Conservation (phyloP, 1,140 invertebrate species). For the Whitmania pigra region DNA sequence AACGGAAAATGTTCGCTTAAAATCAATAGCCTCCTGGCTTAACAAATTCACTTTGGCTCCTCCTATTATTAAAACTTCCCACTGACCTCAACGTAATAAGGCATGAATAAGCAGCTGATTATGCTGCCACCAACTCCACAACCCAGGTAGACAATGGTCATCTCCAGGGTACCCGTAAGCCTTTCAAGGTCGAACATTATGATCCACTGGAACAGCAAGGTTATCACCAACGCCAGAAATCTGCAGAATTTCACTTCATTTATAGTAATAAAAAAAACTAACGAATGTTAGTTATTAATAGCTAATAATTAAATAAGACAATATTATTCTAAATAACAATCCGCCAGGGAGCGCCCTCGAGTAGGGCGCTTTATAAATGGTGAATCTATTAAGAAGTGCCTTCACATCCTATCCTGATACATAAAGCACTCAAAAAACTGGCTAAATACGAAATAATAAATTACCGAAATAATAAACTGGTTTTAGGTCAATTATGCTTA, state of each 20-base stretch:
- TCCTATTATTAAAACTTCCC: background rate
- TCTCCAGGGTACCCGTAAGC: constrained; percentile 72
- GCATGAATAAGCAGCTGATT: constrained; percentile 88
- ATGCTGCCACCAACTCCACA: constrained; percentile 89
- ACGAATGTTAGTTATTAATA: too few relatives aligned
- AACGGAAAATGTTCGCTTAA: too few relatives aligned
- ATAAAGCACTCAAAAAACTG: too few relatives aligned
- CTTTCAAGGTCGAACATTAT: constrained; percentile 92
- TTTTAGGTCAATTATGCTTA: background rate
- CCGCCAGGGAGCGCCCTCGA: too few relatives aligned
- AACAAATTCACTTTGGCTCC: background rate
- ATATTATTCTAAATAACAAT: too few relatives aligned
- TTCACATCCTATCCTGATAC: too few relatives aligned
- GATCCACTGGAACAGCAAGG: constrained; percentile 76
- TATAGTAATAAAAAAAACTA: too few relatives aligned
- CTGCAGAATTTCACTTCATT: constrained; percentile 42
- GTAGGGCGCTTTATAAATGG: too few relatives aligned
- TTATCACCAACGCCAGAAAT: constrained; percentile 74
- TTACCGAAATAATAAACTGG: background rate
- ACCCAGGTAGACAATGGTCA: constrained; percentile 83
- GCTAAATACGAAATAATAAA: background rate
- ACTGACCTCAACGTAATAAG: constrained; percentile 87
- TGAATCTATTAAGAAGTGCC: too few relatives aligned
- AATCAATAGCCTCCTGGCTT: too few relatives aligned
- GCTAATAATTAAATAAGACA: too few relatives aligned